phyloP scores from a whole-genome alignment of 2,113 vertebrate genomes.

The Hyaena hyaena region DNA sequence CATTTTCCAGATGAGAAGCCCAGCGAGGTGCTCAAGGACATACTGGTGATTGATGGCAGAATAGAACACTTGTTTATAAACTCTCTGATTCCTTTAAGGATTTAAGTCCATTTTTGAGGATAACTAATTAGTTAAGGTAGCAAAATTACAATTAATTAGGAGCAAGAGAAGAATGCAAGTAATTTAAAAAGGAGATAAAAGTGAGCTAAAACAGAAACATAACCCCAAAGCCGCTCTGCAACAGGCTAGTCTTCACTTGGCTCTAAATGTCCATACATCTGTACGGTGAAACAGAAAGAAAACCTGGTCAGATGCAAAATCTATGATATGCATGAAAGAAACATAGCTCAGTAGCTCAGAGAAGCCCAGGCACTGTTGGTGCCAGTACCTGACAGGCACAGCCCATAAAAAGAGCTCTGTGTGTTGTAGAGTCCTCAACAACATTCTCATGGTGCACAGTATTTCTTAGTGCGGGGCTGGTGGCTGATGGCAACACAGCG shows the following conservation, averaged over 20 bases:
- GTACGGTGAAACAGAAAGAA: neutral
- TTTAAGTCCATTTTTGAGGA: neutral
- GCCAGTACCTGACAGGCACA: neutral
- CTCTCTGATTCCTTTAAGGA: neutral
- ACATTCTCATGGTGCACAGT: neutral
- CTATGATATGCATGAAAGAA: neutral
- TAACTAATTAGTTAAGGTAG: neutral
- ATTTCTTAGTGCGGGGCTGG: neutral
- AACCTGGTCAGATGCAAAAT: neutral
- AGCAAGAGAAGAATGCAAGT: conserved; percentile 21
- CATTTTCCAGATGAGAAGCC: neutral
- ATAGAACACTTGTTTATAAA: neutral
- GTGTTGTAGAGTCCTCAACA: neutral
- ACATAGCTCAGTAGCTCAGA: neutral
- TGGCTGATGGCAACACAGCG: neutral
- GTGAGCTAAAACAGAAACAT: conserved; percentile 5
- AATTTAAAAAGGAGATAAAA: neutral
- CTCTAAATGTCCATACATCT: neutral
- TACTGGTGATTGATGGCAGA: neutral
- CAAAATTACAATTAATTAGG: neutral
- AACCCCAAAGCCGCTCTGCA: neutral
- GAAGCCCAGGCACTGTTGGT: neutral
- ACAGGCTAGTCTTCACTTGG: neutral
- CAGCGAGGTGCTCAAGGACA: neutral
- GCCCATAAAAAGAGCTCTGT: neutral